A percentile compares a stretch with the other conserved stretches of the same genome.
Evolutionary conservation across 2,113 vertebrate species (phyloP).

Genomic region (Odontophorus gujanensis): DNA sequence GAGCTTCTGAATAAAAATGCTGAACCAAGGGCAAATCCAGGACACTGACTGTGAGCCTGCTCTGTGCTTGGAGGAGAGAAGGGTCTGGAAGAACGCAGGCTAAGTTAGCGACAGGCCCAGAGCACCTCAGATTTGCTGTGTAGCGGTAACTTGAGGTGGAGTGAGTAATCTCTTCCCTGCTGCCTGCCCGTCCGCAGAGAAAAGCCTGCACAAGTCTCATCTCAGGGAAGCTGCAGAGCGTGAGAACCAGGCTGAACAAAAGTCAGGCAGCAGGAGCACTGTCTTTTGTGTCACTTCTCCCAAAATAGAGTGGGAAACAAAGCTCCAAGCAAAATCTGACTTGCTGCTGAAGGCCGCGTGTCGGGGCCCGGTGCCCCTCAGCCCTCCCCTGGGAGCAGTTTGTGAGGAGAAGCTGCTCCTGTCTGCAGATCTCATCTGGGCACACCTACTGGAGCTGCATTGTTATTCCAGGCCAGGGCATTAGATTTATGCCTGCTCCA

Average conservation of each 20-base stretch:
- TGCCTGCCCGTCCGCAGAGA: background rate
- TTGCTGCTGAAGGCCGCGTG: background rate
- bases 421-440: background rate
- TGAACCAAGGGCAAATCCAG: background rate
- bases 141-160: background rate
- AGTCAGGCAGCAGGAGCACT: background rate
- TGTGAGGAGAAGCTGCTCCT: background rate
- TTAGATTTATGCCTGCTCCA: background rate
- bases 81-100: background rate
- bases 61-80: background rate
- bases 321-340: background rate
- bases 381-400: background rate
- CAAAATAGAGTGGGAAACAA: background rate
- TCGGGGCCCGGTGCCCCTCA: background rate
- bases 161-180: background rate
- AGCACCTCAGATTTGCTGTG: fast-evolving
- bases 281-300: background rate
- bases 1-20: background rate
- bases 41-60: background rate
- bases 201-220: background rate
- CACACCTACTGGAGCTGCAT: background rate
- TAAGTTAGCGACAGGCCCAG: background rate
- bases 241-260: background rate
- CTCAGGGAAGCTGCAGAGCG: background rate
- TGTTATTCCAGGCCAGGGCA: background rate